Evolutionary conservation across 2,113 vertebrate genomes (phyloP), one percentile per base, ranked within the genome.

Genomic region (Hirundichthys speculiger): DNA sequence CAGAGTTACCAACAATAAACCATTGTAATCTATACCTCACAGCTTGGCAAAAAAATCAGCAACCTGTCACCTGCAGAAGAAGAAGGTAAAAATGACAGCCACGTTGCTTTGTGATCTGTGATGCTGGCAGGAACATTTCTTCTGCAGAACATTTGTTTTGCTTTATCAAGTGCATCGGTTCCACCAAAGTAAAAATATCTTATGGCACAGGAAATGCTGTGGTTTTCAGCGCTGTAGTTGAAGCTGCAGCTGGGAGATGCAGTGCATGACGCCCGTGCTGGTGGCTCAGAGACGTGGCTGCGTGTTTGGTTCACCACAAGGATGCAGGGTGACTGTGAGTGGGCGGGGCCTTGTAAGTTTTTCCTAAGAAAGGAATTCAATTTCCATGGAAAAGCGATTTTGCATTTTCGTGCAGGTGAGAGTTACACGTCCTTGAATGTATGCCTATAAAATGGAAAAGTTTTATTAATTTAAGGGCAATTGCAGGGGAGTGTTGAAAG

Each of bases 191-290:
- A 55, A 79, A 73, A 82, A 69, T 68, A 70, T 58, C 50, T 42
- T n/a, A 14, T 24, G 21, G 21, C 27, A 77, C 79, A 84, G 85
- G 85, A 87, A 87, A 40, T 39, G 43, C 11, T 69, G 76, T 78
- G 82, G 79, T 78, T 82, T n/a, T 70, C 10, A n/a, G 45, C 46
- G 24, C 19, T 47, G 40, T n/a, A 11, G 41, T 24, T 2, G 1
- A 16, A 46, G 57, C 19, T 73, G 74, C 80, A 73, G 52, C 54
- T 75, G 40, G 34, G 21, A 41, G 58, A 62, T 69, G 72, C 69
- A 65, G 50, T 1, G 43, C 58, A 51, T 18, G 39, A 61, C 40
- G 52, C 16, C 1, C 1, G 12, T 3, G 25, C 20, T 48, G 56
- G 21, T 3, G 15, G 13, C 21, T 52, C 8, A 20, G 43, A 64